These are phyloP conservation scores for Motacilla tschutschensis DNA, from an alignment of 2,113 vertebrate genomes.

Conservation along the genomic window DNA sequence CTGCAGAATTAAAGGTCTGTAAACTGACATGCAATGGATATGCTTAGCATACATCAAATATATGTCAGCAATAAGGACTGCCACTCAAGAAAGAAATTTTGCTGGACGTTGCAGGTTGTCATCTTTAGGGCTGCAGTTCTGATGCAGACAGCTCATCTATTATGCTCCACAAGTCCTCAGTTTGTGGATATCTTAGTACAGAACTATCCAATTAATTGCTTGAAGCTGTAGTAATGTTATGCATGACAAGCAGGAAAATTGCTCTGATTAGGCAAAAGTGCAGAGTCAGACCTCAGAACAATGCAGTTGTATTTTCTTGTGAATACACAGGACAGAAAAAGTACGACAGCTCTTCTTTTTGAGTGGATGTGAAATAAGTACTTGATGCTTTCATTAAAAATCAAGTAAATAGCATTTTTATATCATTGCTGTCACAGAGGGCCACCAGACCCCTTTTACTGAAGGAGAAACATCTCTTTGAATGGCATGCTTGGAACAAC, in stretches of 20 bases:
- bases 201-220: slow-evolving; percentile 70
- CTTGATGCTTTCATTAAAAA: slow-evolving; percentile 58
- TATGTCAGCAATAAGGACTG: slow-evolving; percentile 59
- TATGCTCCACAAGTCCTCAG: slow-evolving; percentile 36
- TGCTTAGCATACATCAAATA: slow-evolving; percentile 56
- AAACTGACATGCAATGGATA: slow-evolving; percentile 53
- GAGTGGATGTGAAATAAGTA: slow-evolving; percentile 24
- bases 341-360: slow-evolving; percentile 39
- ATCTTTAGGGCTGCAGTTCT: slow-evolving; percentile 52
- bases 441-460: neutral
- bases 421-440: slow-evolving; percentile 12
- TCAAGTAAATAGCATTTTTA: slow-evolving; percentile 47
- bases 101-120: slow-evolving; percentile 65
- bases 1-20: slow-evolving; percentile 55
- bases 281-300: slow-evolving; percentile 61
- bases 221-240: slow-evolving; percentile 70
- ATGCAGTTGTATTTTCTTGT: slow-evolving; percentile 20
- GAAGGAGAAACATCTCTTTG: neutral
- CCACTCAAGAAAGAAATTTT: slow-evolving; percentile 61
- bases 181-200: slow-evolving; percentile 65
- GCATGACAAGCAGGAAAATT: slow-evolving; percentile 70
- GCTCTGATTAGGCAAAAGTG: slow-evolving; percentile 66
- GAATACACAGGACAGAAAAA: slow-evolving; percentile 26
- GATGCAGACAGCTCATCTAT: slow-evolving; percentile 63
- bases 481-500: neutral